phyloP scores from a whole-genome alignment of 1,140 invertebrate species.

The Aphaenogaster rudis region DNA sequence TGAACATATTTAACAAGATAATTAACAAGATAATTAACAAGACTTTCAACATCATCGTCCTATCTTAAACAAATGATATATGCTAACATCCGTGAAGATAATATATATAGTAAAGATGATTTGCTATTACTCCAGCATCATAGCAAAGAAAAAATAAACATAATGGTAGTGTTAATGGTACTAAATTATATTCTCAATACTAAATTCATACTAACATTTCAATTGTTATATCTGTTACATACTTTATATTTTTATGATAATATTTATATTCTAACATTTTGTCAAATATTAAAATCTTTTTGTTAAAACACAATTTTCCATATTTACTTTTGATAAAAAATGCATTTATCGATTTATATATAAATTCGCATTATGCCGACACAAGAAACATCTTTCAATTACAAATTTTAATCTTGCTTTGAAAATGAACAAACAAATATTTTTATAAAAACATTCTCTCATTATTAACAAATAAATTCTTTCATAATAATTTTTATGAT shows the following conservation, averaged over 20 bases:
- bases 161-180: background rate
- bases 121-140: background rate
- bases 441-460: background rate
- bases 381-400: background rate
- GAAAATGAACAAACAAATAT: background rate
- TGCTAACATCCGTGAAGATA: background rate
- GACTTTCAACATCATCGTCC: background rate
- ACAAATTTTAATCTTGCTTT: background rate
- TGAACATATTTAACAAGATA: constrained; percentile 49
- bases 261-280: background rate
- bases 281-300: background rate
- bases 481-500: background rate
- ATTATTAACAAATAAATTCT: background rate
- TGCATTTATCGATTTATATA: background rate
- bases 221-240: background rate
- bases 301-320: background rate
- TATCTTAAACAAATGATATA: constrained; percentile 32
- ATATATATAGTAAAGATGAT: background rate
- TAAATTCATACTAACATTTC: background rate
- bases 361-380: background rate
- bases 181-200: background rate
- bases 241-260: background rate
- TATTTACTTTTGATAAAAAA: constrained; percentile 7
- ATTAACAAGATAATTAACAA: constrained; percentile 22
- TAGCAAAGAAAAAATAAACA: background rate